A percentile compares a stretch with the other conserved stretches of the same genome.
Conservation (phyloP, 1,140 invertebrate species). For the Babylonia areolata region DNA sequence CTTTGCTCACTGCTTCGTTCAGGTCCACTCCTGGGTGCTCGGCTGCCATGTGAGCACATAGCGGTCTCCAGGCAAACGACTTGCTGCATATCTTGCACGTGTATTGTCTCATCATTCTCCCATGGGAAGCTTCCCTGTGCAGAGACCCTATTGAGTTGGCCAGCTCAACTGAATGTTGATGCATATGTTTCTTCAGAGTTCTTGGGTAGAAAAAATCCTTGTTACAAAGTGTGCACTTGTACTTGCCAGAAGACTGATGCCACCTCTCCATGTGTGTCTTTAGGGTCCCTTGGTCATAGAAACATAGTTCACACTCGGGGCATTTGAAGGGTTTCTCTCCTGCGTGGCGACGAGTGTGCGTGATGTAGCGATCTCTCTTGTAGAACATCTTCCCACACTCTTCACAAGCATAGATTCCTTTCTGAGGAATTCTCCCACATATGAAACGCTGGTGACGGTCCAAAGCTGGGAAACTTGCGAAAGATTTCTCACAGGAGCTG, state of each 20-base stretch:
- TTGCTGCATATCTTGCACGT: background rate
- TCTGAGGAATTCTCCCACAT: constrained; percentile 5
- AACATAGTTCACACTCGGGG: background rate
- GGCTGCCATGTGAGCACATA: background rate
- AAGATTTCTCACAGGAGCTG: background rate
- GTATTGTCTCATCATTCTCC: background rate
- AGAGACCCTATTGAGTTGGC: background rate
- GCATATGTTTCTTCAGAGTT: background rate
- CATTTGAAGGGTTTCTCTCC: constrained; percentile 20
- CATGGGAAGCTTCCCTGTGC: background rate
- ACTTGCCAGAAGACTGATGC: background rate
- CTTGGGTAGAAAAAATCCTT: background rate
- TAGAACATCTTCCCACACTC: constrained; percentile 3
- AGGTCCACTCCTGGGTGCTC: background rate
- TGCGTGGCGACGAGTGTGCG: background rate
- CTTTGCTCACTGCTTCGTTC: background rate
- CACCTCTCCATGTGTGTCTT: background rate
- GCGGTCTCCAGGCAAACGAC: background rate
- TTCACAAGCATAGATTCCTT: constrained; percentile 2
- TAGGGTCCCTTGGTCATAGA: background rate
- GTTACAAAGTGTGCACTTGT: background rate
- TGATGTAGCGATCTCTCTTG: constrained; percentile 10
- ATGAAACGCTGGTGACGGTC: constrained; percentile 20
- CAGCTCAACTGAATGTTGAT: background rate
- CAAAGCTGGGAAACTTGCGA: background rate